Conservation (phyloP, 2,888 invertebrate genomes). For the Hypsopygia costalis region DNA sequence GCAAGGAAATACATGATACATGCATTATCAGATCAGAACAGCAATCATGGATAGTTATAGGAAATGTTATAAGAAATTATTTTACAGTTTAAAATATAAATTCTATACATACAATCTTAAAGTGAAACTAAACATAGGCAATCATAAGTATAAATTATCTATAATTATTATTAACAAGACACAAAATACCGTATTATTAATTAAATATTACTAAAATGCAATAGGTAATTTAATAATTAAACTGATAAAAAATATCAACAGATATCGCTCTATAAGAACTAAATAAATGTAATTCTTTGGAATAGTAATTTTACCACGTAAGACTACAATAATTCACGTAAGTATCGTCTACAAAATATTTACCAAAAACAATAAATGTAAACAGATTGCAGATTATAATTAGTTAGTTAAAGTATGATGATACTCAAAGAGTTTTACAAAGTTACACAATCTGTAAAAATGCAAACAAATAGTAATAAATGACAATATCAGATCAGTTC, state of each 20-base stretch:
- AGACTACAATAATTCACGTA: constrained; percentile 15
- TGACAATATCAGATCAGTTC: too few relatives aligned
- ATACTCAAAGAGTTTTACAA: too few relatives aligned
- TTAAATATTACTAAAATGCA: constrained; percentile 3
- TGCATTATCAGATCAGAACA: too few relatives aligned
- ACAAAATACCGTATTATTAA: constrained; percentile 4
- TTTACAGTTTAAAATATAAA: constrained; percentile 3
- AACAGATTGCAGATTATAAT: too few relatives aligned
- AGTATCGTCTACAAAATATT: background rate
- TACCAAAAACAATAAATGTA: background rate
- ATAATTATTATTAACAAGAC: constrained; percentile 29
- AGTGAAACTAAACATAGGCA: constrained; percentile 10
- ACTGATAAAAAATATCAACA: constrained; percentile 6
- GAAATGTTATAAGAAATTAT: too few relatives aligned
- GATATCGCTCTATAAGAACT: constrained; percentile 14
- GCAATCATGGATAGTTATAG: too few relatives aligned
- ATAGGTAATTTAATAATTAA: constrained; percentile 10
- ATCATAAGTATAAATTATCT: constrained; percentile 29
- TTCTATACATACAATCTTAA: constrained; percentile 6
- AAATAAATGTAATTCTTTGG: constrained; percentile 37
- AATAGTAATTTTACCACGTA: constrained; percentile 26
- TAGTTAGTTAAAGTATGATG: too few relatives aligned
- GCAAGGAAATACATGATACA: too few relatives aligned
- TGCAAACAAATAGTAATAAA: too few relatives aligned
- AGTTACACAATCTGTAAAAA: too few relatives aligned